Base-by-base conservation (phyloP, 2,113 vertebrate genomes). In the Lathamus discolor region DNA sequence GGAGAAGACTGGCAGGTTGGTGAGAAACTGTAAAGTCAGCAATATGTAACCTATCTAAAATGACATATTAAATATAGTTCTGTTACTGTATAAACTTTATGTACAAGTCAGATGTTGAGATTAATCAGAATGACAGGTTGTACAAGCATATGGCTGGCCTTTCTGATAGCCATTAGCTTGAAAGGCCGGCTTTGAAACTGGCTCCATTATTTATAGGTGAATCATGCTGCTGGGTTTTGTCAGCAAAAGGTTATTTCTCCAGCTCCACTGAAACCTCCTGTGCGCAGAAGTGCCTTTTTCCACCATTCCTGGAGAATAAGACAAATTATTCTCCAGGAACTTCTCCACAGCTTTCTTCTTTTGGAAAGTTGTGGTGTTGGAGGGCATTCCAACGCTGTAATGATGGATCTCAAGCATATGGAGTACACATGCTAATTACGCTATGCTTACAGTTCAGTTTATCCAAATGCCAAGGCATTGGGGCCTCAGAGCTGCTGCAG, bases 351-450 rank as follows among this genome's bases (percentile, higher is more conserved):
- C 86, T 90, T 92, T 64, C 52, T 93, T 83, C 66, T 92, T n/a
- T 79, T 52, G 69, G 81, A 91, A 94, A 62, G 74, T 5, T 73
- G 83, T 17, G 23, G 88, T 95, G 90, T 95, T 59, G 9, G 59
- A 93, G 92, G 86, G 86, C 73, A 79, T 92, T 84, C 83, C 44
- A 17, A 44, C 0, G 0, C 88, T 35, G 52, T 90, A 66, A 22
- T 82, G 86, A 82, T 79, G 90, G 37, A 73, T 92, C 80, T 87
- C 62, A 54, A 33, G 92, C 95, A 94, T 93, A 94, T 96, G 96
- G 95, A 95, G 67, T 89, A 82, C 88, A 94, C 95, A 87, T 93
- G 86, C 91, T 94, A 91, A 96, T 96, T 97, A 85, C 13, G 39
- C 74, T 59, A 46, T 85, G 74, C 94, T 92, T 64, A 29, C 5